These are phyloP conservation scores for Oreochromis tanganicae DNA, from an alignment of 2,113 vertebrate species.

Conservation along the genomic window DNA sequence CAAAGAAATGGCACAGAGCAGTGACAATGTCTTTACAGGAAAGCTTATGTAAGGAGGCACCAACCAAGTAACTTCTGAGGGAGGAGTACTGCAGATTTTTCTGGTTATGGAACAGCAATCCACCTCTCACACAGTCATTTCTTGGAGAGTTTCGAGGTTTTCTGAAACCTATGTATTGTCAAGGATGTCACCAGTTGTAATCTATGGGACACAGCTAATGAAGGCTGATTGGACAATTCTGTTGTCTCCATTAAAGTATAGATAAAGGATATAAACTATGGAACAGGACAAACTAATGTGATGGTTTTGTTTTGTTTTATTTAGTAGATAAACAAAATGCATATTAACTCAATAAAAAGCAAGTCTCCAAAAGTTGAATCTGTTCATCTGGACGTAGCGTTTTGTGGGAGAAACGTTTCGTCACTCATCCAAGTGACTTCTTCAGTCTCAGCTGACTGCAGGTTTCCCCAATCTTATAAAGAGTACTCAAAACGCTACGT, in stretches of 20 bases:
- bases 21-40: background rate
- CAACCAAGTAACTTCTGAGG: background rate
- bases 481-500: too few relatives aligned
- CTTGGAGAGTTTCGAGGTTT: background rate
- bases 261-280: background rate
- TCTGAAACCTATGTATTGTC: rapidly evolving
- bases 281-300: background rate
- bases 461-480: too few relatives aligned
- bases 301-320: background rate
- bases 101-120: background rate
- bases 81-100: background rate
- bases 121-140: background rate
- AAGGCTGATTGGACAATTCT: background rate
- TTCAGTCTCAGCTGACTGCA: too few relatives aligned
- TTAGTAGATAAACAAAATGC: background rate
- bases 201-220: background rate
- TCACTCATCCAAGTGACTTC: too few relatives aligned
- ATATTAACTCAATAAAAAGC: background rate
- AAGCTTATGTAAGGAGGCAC: background rate
- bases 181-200: background rate
- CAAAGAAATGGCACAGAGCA: background rate
- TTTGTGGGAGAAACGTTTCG: too few relatives aligned
- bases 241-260: background rate
- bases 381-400: too few relatives aligned
- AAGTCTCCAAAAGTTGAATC: too few relatives aligned